Evolutionary conservation across 2,888 invertebrate genomes (phyloP).

Genomic region (Hanleya hanleyi): DNA sequence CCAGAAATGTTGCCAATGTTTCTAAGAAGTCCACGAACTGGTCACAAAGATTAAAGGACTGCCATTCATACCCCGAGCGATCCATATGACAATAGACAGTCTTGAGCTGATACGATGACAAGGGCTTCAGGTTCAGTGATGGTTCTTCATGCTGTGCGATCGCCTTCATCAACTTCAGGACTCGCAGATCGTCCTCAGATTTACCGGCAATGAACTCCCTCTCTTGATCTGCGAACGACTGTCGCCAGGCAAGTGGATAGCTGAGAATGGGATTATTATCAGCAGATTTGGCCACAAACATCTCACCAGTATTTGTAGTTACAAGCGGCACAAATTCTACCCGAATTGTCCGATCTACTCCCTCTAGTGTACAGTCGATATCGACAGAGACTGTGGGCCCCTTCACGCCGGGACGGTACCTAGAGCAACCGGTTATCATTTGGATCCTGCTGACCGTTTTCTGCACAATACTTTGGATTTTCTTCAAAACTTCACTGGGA

Average conservation of each 20-base stretch:
- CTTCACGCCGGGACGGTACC: background rate
- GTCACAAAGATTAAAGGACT: background rate
- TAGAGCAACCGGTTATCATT: background rate
- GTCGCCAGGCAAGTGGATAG: background rate
- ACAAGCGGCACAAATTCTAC: background rate
- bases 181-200: background rate
- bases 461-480: background rate
- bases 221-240: background rate
- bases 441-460: background rate
- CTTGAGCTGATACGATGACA: background rate
- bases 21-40: background rate
- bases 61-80: background rate
- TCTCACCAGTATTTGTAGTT: background rate
- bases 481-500: background rate
- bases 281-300: background rate
- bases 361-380: background rate
- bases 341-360: background rate
- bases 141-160: background rate
- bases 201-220: background rate
- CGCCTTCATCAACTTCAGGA: background rate
- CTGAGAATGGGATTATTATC: background rate
- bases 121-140: background rate
- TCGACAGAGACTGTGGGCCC: background rate
- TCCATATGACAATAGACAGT: background rate
- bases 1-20: background rate